Evolutionary conservation across 2,888 invertebrate genomes (phyloP).

Genomic region (Cryptops parisi): DNA sequence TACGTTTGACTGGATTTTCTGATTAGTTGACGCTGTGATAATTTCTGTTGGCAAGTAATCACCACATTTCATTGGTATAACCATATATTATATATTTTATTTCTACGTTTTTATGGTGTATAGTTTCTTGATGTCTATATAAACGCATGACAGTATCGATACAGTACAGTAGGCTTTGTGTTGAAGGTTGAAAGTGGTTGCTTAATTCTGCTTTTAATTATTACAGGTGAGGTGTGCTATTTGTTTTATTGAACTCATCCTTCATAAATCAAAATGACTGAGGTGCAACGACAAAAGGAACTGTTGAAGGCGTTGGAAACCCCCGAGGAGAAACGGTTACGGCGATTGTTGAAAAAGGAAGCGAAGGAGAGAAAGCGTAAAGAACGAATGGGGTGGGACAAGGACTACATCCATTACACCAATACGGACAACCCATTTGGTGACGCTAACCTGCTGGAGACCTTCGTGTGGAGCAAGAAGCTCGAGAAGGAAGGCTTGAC

Average conservation of each 20-base stretch:
- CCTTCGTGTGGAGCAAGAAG: constrained; percentile 96
- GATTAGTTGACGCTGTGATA: no score
- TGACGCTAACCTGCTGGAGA: constrained; percentile 82
- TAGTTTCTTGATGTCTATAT: no score
- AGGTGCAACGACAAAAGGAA: constrained; percentile 33
- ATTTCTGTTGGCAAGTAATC: no score
- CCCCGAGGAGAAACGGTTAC: constrained; percentile 76
- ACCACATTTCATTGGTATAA: no score
- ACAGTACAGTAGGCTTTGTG: no score
- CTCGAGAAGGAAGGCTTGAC: constrained; percentile 81
- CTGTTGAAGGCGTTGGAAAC: constrained; percentile 72
- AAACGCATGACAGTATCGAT: no score
- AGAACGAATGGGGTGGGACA: constrained; percentile 94
- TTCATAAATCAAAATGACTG: constrained; percentile 37
- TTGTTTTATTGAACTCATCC: not conserved
- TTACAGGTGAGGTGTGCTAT: no score
- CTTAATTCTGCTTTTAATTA: no score
- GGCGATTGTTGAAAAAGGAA: constrained; percentile 79
- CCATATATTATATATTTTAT: no score
- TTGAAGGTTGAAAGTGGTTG: no score
- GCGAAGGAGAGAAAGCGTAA: constrained; percentile 69
- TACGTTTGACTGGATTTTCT: no score
- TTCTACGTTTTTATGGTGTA: no score
- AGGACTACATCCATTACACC: constrained; percentile 90
- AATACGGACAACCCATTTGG: constrained; percentile 98